Base-by-base conservation (phyloP, 2,113 vertebrate species). In the Dicrurus megarhynchus region DNA sequence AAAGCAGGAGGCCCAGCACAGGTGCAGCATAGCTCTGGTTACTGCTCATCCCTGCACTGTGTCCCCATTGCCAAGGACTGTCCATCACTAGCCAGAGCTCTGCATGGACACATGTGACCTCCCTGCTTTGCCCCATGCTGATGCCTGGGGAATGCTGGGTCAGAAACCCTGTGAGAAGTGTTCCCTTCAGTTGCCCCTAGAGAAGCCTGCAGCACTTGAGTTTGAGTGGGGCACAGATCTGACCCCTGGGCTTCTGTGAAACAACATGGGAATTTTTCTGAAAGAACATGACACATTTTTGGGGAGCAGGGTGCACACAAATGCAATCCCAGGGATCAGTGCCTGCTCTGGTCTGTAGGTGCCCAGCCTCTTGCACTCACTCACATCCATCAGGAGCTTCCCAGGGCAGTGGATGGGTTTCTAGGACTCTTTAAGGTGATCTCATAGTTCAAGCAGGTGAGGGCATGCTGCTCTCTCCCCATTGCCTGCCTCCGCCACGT, bases 1-100 rank as follows among this genome's bases (percentile, higher is more conserved):
- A 98, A 99, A 98, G 97, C 95, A 97, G 93, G 98, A 98, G 96
- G 98, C 96, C 97, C 97, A 98, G 98, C 93, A 89, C 98, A 98
- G 98, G 98, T 99, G 98, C 97, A 96, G 97, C 78, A 55, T 73
- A 57, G 73, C 82, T 96, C 73, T 4, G 7, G 88, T 92, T 92
- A 80, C 50, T 50, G 64, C 91, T 93, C 47, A 37, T 39, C 77
- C 68, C 86, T 24, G 49, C 1, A 5, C 65, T 28, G n/a, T 6
- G 35, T 71, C 84, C 50, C 68, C 76, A 49, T 11, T 78, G 68
- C 50, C 44, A 88, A 76, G 69, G 63, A 61, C 37, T 1, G 18
- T 77, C 65, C 73, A 81, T 74, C 73, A 63, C 52, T 1, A 7
- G 35, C 55, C 79, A 71, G 71, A 87, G 49, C 73, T 63, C 35